Percentiles rank a stretch among this genome's conserved stretches.
These are phyloP conservation scores for Iguana delicatissima DNA, from an alignment of 2,797 vertebrate species.

Conservation along the genomic window DNA sequence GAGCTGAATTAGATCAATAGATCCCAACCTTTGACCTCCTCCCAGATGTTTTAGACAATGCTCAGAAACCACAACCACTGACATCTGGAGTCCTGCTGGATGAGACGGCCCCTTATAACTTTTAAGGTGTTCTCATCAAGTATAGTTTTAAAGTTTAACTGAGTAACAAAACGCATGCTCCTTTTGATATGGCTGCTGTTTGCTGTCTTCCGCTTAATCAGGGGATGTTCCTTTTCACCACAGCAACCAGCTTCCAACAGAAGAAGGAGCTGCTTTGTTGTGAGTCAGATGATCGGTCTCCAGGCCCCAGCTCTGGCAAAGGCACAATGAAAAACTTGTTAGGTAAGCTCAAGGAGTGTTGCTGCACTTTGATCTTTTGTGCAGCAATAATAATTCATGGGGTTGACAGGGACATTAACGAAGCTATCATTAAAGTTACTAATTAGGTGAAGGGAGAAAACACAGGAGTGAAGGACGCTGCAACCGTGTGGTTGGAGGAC, in stretches of 20 bases:
- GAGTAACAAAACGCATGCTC: not conserved
- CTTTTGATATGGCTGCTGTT: not conserved
- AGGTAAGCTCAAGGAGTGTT: not conserved
- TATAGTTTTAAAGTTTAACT: not conserved
- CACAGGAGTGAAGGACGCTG: constrained; percentile 38
- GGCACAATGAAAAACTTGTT: constrained; percentile 44
- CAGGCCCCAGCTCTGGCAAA: not conserved
- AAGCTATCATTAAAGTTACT: constrained; percentile 69
- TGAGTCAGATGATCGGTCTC: not conserved
- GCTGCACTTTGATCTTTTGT: constrained; percentile 58
- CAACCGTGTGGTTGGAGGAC: not conserved
- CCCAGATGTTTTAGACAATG: no score
- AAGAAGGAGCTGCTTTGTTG: constrained; percentile 1
- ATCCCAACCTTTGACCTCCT: no score
- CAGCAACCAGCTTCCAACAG: fast-evolving
- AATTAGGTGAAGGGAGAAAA: constrained; percentile 70
- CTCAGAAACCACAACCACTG: no score
- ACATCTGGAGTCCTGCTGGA: no score
- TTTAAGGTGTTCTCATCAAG: not conserved
- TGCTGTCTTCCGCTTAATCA: not conserved
- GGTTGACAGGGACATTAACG: constrained; percentile 68
- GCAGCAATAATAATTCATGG: constrained; percentile 53
- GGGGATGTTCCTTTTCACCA: not conserved
- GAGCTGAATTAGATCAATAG: no score
- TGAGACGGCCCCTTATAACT: no score